phyloP scores from a whole-genome alignment of 1,140 invertebrate species.

The Meloidogyne chitwoodi region DNA sequence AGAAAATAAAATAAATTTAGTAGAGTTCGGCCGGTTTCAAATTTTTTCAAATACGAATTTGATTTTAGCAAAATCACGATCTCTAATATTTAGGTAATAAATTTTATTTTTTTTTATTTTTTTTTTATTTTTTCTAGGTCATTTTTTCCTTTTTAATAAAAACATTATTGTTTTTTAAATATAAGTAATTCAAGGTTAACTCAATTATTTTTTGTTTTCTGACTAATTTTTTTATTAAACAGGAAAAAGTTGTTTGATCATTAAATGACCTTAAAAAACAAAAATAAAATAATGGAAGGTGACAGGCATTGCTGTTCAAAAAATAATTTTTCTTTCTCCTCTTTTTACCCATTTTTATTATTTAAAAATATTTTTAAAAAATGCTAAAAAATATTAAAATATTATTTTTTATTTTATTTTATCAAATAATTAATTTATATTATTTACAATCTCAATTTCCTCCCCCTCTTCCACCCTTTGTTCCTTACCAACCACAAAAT shows the following conservation, averaged over 20 bases:
- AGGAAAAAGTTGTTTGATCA: neutral
- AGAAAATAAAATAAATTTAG: too few species aligned
- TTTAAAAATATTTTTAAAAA: neutral
- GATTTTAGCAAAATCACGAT: too few species aligned
- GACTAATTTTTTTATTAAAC: neutral
- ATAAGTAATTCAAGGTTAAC: neutral
- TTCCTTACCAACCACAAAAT: neutral
- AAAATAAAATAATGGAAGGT: neutral
- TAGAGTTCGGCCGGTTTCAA: too few species aligned
- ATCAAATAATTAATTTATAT: neutral
- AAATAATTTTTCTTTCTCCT: neutral
- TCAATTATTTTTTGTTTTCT: neutral
- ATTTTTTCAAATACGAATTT: too few species aligned
- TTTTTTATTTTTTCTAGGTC: neutral
- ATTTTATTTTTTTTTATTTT: too few species aligned
- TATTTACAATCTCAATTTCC: neutral
- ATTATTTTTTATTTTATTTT: neutral
- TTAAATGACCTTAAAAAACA: neutral
- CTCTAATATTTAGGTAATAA: too few species aligned
- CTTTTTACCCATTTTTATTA: neutral
- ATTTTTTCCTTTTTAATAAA: neutral
- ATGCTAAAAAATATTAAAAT: neutral
- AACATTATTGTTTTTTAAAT: neutral
- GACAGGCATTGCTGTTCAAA: neutral
- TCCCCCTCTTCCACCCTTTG: neutral